Evolutionary conservation across 2,888 invertebrate genomes (phyloP).

Genomic region (Zygothrica quintamaculata): DNA sequence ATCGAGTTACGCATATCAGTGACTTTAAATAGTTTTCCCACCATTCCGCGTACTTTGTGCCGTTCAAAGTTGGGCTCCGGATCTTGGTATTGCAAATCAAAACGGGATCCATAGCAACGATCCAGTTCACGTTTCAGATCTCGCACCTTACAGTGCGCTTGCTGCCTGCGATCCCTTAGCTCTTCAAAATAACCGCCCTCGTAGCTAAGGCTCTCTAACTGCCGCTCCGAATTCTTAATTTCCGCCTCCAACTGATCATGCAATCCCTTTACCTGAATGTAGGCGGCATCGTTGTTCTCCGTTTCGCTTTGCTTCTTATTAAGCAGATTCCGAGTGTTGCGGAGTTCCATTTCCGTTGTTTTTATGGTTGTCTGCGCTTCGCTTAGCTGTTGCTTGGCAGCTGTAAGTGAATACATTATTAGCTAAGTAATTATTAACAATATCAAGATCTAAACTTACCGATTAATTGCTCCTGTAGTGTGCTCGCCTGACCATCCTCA

Average conservation of each 20-base stretch:
- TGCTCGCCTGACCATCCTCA: conserved; percentile 91
- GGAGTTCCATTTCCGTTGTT: conserved; percentile 90
- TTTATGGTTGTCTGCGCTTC: conserved; percentile 92
- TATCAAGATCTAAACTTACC: conserved; percentile 85
- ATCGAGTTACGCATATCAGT: conserved; percentile 89
- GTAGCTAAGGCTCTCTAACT: conserved; percentile 86
- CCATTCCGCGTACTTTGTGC: conserved; percentile 89
- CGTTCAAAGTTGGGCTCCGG: conserved; percentile 91
- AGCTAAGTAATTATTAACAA: neutral
- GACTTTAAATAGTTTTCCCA: conserved; percentile 91
- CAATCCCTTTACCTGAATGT: conserved; percentile 88
- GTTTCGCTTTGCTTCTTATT: conserved; percentile 88
- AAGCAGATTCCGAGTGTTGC: conserved; percentile 87
- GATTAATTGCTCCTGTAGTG: conserved; percentile 95
- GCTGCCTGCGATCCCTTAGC: conserved; percentile 85
- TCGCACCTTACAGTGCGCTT: conserved; percentile 86
- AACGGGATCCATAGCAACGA: conserved; percentile 79
- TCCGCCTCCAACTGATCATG: conserved; percentile 86
- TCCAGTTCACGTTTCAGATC: conserved; percentile 83
- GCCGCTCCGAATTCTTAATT: conserved; percentile 85
- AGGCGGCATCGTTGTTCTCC: conserved; percentile 88
- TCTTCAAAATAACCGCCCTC: conserved; percentile 87
- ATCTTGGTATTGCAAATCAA: conserved; percentile 89
- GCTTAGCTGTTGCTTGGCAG: conserved; percentile 90
- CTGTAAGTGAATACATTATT: conserved; percentile 82